Evolutionary conservation across 2,797 vertebrate genomes (phyloP).

Genomic region (Thalassophryne amazonica): DNA sequence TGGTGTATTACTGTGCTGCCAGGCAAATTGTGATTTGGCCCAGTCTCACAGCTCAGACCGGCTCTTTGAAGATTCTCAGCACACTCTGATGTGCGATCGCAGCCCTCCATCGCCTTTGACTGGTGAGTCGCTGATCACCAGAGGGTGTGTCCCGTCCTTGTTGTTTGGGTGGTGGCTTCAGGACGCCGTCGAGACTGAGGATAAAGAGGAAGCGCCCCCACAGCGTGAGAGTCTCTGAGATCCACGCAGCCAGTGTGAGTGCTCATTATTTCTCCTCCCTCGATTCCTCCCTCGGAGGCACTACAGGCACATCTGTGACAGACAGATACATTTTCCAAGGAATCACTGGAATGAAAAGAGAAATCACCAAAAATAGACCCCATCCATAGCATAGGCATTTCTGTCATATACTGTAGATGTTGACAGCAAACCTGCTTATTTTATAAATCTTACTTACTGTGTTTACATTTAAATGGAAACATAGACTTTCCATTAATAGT

Average conservation of each 20-base stretch:
- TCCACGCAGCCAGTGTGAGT: constrained; percentile 37
- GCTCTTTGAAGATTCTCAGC: constrained; percentile 39
- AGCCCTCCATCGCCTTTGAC: neutral
- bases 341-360: constrained; percentile 50
- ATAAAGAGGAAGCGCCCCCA: constrained; percentile 37
- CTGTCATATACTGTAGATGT: constrained; percentile 27
- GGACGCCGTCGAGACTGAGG: constrained; percentile 15
- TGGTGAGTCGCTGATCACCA: constrained; percentile 20
- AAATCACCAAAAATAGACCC: constrained; percentile 21
- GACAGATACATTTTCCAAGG: constrained; percentile 64
- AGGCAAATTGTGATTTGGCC: constrained; percentile 17
- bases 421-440: neutral
- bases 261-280: constrained; percentile 60
- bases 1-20: constrained; percentile 6
- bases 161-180: constrained; percentile 26
- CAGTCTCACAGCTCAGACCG: neutral
- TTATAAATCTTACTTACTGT: constrained; percentile 28
- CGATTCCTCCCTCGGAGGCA: constrained; percentile 24
- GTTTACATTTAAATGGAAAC: neutral
- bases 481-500: neutral
- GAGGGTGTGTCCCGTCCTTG: constrained; percentile 29
- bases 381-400: constrained; percentile 19
- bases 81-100: constrained; percentile 24
- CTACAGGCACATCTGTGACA: constrained; percentile 45
- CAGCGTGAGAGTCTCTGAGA: constrained; percentile 43